phyloP scores from a whole-genome alignment of 2,888 invertebrate genomes.

The Ariolimax columbianus region DNA sequence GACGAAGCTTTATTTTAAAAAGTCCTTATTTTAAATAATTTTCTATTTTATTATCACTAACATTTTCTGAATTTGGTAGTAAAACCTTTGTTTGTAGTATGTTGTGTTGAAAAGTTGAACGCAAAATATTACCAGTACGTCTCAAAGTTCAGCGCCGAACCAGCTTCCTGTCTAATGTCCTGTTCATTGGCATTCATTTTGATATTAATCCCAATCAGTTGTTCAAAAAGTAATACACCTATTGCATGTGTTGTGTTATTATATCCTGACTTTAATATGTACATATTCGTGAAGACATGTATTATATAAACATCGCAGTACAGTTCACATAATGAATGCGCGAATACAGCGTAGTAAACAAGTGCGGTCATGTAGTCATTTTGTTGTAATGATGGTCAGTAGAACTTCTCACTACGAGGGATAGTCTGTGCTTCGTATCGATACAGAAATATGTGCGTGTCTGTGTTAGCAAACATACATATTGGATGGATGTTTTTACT shows the following conservation, averaged over 20 bases:
- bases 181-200: conserved; percentile 20
- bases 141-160: conserved; percentile 24
- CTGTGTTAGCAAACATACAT: too few relatives aligned
- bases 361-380: conserved; percentile 13
- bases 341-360: background rate
- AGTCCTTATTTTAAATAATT: background rate
- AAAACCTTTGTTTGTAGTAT: background rate
- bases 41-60: background rate
- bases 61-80: background rate
- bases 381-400: too few relatives aligned
- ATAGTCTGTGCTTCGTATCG: too few relatives aligned
- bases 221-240: background rate
- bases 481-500: too few relatives aligned
- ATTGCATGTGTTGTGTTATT: background rate
- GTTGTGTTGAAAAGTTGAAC: conserved; percentile 1
- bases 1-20: background rate
- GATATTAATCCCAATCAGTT: background rate
- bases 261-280: background rate
- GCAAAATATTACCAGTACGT: background rate
- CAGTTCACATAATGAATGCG: background rate
- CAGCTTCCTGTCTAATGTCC: conserved; percentile 28
- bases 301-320: background rate
- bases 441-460: too few relatives aligned
- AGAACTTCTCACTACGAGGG: too few relatives aligned
- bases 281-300: background rate